Evolutionary conservation across 2,888 invertebrate genomes (phyloP), one percentile per base, ranked within the genome.

Genomic region (Lycaena phlaeas): DNA sequence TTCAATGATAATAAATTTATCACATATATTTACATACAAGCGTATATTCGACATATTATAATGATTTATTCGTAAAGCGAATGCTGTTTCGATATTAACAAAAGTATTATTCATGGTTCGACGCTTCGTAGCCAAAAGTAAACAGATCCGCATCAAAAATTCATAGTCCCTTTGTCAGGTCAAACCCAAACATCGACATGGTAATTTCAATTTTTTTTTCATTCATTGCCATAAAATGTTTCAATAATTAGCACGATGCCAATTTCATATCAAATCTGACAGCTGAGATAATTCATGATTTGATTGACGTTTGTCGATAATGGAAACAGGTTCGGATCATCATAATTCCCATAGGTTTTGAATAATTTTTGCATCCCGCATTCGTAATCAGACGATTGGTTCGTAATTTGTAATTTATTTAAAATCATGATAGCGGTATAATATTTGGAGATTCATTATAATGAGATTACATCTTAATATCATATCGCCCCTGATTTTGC

Each of bases 111-210:
- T 36, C 40, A 17, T 40, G 45, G 37, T 40, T 65, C 65, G 61
- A 77, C 79, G 75, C 82, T 70, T 77, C 69, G 57, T 62, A 59
- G 51, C 51, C 62, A 56, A 77, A 73, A 71, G 72, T 65, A 70
- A 79, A 76, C 74, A 69, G 50, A 48, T 60, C 47, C 40, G 41
- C 45, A 71, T 84, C 56, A 76, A 77, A 70, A 53, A 82, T 84
- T 78, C 75, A 81, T 63, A 57, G 64, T 52, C 59, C 61, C 63
- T 63, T 68, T 68, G 64, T 67, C 49, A 56, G 54, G 49, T 51
- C 53, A 54, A 56, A 60, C 53, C 56, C 62, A 62, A 68, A 70
- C 54, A 65, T 57, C 25, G 56, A 52, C 59, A 61, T 61, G 54
- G 45, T 48, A 57, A 48, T 46, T 51, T 52, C 45, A 44, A 40